Base-by-base conservation (phyloP, 2,797 vertebrate genomes). In the Poeciliopsis gracilis region DNA sequence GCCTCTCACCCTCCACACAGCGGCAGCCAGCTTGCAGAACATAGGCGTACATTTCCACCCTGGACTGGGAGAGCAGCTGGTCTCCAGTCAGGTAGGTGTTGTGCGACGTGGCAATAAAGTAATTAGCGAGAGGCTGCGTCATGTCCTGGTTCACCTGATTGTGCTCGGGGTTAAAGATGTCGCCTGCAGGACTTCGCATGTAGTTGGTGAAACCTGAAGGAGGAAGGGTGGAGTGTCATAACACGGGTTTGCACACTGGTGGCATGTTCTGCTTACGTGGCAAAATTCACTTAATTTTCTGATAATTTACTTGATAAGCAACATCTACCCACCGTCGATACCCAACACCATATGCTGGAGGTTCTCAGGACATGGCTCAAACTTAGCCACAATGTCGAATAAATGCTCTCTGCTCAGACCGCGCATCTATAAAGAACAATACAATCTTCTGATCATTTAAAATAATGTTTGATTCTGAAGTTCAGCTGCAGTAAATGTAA, bases 1-100 rank as follows among this genome's bases (percentile, higher is more conserved):
- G 73, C 41, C 33, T 66, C 96, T 96, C 85, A 99, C 98, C 91
- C 59, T 99, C 98, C 33, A 99, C 98, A 78, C 98, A 99, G 88
- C 98, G 98, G 79, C 98, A 99, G 76, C 98, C 98, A 84, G 98
- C 97, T 88, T 98, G 97, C 76, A 99, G 94, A 81, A 98, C 99
- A 77, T 98, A 98, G 18, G 97, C 97, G 0, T 99, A 99, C 46
- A 98, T 98, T 94, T 99, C 98, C 87, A 97, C 95, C 5, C 98
- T 97, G 59, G 98, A 99, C 92, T 99, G 97, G 1, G 98, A 99
- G 25, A 98, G 96, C 91, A 99, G 97, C 96, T 99, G 98, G 91
- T 99, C 98, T 82, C 98, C 98, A 0, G 97, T 98, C 93, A 99
- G 95, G 91, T 96, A 96, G 86, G 98, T 99, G 95, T 99, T 99